These are phyloP conservation scores for Pseudotriccus pelzelni DNA, from an alignment of 2,797 vertebrate genomes.

Conservation along the genomic window DNA sequence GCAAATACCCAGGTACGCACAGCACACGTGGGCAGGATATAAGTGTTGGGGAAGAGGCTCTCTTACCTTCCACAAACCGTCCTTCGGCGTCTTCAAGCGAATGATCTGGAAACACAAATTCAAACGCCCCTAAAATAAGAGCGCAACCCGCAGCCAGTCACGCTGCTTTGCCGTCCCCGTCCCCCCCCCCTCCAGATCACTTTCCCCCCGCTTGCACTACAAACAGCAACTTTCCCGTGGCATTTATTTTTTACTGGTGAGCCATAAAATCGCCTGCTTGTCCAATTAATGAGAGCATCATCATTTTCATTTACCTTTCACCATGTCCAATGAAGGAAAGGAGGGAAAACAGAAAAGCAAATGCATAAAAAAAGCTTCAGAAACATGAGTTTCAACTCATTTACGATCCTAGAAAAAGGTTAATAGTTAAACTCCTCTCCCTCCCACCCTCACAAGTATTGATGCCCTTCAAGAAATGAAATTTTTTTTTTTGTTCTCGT, in stretches of 20 bases:
- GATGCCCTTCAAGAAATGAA: constrained; percentile 60
- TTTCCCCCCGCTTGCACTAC: constrained; percentile 14
- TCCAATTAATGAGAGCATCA: not conserved
- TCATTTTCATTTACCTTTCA: constrained; percentile 25
- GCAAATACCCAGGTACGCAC: not conserved
- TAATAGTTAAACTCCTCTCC: constrained; percentile 68
- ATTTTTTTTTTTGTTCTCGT: constrained; percentile 48
- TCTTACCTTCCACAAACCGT: constrained; percentile 61
- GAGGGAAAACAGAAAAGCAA: not conserved
- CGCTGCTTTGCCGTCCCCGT: not conserved
- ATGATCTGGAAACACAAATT: constrained; percentile 53
- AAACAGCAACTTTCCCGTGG: constrained; percentile 13
- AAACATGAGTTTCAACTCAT: constrained; percentile 19
- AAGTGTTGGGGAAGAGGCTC: not conserved
- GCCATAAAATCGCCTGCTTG: constrained; percentile 13
- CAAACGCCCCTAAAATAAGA: constrained; percentile 18
- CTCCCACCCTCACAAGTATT: constrained; percentile 45
- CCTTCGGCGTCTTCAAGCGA: constrained; percentile 22
- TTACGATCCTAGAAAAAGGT: constrained; percentile 57
- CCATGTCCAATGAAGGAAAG: constrained; percentile 17
- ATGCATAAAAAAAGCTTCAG: constrained; percentile 9
- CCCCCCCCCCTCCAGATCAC: not conserved
- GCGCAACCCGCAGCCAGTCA: not conserved
- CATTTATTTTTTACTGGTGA: constrained; percentile 36
- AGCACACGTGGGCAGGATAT: not conserved